Evolutionary conservation across 2,888 invertebrate genomes (phyloP), one percentile per base, ranked within the genome.

Genomic region (Myopa tessellatipennis): DNA sequence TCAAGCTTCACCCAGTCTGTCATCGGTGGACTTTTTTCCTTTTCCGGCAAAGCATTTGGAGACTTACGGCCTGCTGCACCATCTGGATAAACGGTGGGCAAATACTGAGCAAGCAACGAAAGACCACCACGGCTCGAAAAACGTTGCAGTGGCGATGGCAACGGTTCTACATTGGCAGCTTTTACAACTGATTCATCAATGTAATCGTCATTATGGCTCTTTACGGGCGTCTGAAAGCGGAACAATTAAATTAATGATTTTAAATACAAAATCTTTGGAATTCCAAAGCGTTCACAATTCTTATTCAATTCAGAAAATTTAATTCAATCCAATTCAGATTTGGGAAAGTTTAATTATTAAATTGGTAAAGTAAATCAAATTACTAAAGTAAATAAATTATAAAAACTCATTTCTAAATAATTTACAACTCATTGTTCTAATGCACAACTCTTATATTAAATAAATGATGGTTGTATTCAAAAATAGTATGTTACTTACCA

Each of bases 111-210:
- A 79, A 98, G 90, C 78, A 97, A 91, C 16, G 96, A 96, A 77
- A 98, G 91, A 3, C 98, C 98, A 77, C 97, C 97, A 82, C 94
- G 93, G 80, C 93, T 92, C 74, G 96, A 96, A 90, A 98, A 98
- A 83, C 95, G 94, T 85, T 96, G 95, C 84, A 97, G 90, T 74
- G 95, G 93, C 4, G 90, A 87, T 8, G 88, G 87, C 45, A 89
- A 81, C 0, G 89, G 88, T 79, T 89, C 88, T 38, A 86, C 85
- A 72, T 87, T 87, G 18, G 83, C 85, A 18, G 88, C 88, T 81
- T 89, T 87, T 3, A 84, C 80, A 78, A 83, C 79, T n/a, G 80
- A 76, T 18, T 85, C 85, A 63, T 85, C 84, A 16, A 78, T 82
- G 52, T 84, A 82, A 40, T 84, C 84, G 38, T 84, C 84, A 26